Base-by-base conservation (phyloP, 2,113 vertebrate species). In the Salvelinus fontinalis region DNA sequence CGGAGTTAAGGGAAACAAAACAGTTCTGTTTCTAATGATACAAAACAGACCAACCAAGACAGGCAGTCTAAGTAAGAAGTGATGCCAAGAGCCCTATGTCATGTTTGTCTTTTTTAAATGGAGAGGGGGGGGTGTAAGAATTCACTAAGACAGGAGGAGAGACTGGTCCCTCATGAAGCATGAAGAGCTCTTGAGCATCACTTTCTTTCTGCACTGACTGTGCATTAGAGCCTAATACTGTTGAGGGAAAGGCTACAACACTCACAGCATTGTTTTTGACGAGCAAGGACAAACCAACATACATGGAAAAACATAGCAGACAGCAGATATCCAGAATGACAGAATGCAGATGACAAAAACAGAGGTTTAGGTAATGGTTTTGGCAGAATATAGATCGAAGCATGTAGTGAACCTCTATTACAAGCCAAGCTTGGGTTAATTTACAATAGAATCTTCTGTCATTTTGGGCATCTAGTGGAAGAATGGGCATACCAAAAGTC, bases 401-500 rank as follows among this genome's bases (percentile, higher is more conserved):
- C 59, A 22, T 84, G 44, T 70, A 81, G 79, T 78, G 84, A 39
- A 73, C 11, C 29, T 39, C 44, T 8, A 26, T 49, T 26, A 18
- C 51, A 31, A 60, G 39, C 27, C 86, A 89, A 81, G 81, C 84
- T 90, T 65, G 75, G 81, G 57, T 34, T 34, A 1, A 31, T 75
- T 39, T 86, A 81, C 83, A 87, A 77, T 83, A 67, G 72, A 75
- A 81, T 86, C 85, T 80, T 94, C 84, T 89, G 82, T 91, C 90
- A 93, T 89, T 93, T 86, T 92, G 93, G 86, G 89, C 89, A 79
- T 92, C 86, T 92, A 90, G 91, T 90, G 91, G 90, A 93, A 91
- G 90, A 92, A 90, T 92, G 88, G 93, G 92, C 93, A 92, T 94
- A 97, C 93, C 93, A 95, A 97, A 95, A 76, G 92, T 95, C 92